A percentile compares a stretch with the other conserved stretches of the same genome.
These are phyloP conservation scores for Parnassius smintheus DNA, from an alignment of 2,888 invertebrate species.

Conservation along the genomic window DNA sequence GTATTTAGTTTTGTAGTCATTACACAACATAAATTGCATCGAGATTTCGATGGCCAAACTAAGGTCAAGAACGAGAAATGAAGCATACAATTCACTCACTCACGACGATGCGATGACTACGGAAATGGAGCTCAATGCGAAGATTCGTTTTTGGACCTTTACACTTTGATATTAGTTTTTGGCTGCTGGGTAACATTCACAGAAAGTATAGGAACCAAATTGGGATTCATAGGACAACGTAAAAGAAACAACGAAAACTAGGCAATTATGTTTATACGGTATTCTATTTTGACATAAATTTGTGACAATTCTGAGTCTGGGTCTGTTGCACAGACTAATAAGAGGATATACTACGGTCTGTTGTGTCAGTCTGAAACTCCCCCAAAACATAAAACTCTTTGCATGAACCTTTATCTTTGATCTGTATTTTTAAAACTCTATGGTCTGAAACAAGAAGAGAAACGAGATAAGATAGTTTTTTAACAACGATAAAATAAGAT, in stretches of 20 bases:
- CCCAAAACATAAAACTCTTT: no score
- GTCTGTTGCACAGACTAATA: no score
- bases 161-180: slow-evolving; percentile 18
- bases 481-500: no score
- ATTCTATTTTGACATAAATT: slow-evolving; percentile 77
- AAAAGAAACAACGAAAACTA: slow-evolving; percentile 65
- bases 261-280: slow-evolving; percentile 67
- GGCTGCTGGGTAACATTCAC: slow-evolving; percentile 35
- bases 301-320: slow-evolving; percentile 53
- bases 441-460: no score
- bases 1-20: slow-evolving; percentile 74
- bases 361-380: no score
- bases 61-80: slow-evolving; percentile 68
- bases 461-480: no score
- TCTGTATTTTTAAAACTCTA: no score
- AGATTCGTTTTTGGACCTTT: slow-evolving; percentile 19
- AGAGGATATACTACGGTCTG: no score
- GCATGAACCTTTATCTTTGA: no score
- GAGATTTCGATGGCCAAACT: slow-evolving; percentile 53
- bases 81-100: slow-evolving; percentile 55
- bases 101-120: slow-evolving; percentile 31
- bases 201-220: slow-evolving; percentile 49
- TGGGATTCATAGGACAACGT: slow-evolving; percentile 54
- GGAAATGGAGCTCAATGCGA: slow-evolving; percentile 29
- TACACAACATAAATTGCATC: slow-evolving; percentile 72